A percentile compares a stretch with the other conserved stretches of the same genome.
Conservation (phyloP, 2,888 invertebrate species). For the Andrena marginata region DNA sequence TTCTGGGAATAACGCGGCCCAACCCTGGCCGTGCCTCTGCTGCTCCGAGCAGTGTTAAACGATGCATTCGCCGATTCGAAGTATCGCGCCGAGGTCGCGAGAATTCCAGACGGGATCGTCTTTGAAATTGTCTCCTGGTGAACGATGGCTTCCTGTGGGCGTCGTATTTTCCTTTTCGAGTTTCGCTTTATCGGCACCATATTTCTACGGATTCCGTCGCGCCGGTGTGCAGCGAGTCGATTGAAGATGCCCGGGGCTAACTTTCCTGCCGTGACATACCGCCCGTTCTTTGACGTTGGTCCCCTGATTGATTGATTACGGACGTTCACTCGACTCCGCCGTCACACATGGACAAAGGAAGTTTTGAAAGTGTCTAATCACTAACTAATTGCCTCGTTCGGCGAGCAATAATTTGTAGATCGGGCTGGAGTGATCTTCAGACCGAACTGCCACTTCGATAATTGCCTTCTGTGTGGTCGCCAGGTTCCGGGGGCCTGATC, state of each 20-base stretch:
- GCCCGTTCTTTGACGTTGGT: not conserved
- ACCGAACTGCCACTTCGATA: constrained; percentile 56
- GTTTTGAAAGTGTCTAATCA: not conserved
- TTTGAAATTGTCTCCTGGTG: constrained; percentile 59
- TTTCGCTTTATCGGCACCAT: constrained; percentile 33
- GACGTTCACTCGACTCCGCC: no score
- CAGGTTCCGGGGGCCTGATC: constrained; percentile 46
- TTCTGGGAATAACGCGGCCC: constrained; percentile 54
- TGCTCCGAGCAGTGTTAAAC: constrained; percentile 60
- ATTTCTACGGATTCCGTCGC: constrained; percentile 4
- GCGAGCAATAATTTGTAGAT: constrained; percentile 18
- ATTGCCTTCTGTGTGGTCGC: constrained; percentile 49
- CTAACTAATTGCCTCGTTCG: constrained; percentile 8
- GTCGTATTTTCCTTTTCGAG: constrained; percentile 24
- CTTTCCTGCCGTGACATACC: not conserved
- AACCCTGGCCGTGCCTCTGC: not conserved
- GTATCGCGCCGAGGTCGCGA: constrained; percentile 31
- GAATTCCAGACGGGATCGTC: constrained; percentile 44
- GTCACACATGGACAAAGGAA: no score
- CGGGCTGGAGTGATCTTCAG: constrained; percentile 54
- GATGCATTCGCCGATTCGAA: constrained; percentile 63
- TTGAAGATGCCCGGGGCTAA: not conserved
- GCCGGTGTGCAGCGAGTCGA: not conserved
- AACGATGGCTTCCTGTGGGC: constrained; percentile 46
- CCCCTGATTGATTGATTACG: not conserved